Evolutionary conservation across 2,113 vertebrate species (phyloP).

Genomic region (Ahaetulla prasina): DNA sequence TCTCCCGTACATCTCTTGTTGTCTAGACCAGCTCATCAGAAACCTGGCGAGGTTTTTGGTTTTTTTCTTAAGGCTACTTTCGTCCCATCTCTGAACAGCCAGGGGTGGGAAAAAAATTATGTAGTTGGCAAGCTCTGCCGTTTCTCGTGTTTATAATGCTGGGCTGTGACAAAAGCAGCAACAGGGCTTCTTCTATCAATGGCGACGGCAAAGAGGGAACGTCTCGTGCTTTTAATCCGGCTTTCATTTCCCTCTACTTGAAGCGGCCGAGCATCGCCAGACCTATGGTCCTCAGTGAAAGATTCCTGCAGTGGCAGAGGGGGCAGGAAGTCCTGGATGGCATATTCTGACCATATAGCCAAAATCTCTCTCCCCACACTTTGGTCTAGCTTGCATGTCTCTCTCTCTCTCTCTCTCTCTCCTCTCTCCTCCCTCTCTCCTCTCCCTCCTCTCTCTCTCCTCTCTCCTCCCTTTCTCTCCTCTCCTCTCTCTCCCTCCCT

Average conservation of each 20-base stretch:
- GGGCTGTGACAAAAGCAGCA: not conserved
- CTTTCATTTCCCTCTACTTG: not conserved
- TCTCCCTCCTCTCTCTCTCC: no score
- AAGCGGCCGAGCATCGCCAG: not conserved
- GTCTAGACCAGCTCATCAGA: not conserved
- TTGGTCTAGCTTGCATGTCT: no score
- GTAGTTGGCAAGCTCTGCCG: not conserved
- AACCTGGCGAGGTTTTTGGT: not conserved
- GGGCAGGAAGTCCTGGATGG: no score
- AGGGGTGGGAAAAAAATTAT: not conserved
- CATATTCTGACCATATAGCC: not conserved
- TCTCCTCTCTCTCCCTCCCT: no score
- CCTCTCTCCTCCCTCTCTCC: no score
- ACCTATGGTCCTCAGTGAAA: not conserved
- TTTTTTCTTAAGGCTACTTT: not conserved
- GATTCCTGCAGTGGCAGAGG: not conserved
- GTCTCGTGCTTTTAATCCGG: not conserved
- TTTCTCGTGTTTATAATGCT: not conserved
- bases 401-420: not conserved
- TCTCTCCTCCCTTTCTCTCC: no score
- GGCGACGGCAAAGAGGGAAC: not conserved
- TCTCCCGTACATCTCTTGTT: not conserved
- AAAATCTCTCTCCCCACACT: not conserved
- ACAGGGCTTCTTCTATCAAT: not conserved
- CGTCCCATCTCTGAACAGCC: no score